phyloP scores from a whole-genome alignment of 2,888 invertebrate species.

The Polymixis lichenea region DNA sequence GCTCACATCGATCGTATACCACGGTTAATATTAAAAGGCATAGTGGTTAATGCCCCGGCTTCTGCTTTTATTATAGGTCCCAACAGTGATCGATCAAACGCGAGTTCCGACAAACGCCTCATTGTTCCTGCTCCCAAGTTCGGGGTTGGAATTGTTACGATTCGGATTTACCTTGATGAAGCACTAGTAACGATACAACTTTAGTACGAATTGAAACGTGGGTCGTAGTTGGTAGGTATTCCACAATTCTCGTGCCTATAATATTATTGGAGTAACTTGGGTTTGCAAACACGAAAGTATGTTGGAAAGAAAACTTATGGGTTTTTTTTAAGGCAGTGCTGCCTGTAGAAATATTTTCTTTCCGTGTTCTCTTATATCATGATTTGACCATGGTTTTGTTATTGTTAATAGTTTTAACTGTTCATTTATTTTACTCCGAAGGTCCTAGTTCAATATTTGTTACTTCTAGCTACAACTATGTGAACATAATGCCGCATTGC shows the following conservation, averaged over 20 bases:
- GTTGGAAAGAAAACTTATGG: too few relatives aligned
- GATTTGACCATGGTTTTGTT: too few relatives aligned
- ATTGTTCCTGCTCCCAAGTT: slow-evolving; percentile 74
- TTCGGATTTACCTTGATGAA: slow-evolving; percentile 76
- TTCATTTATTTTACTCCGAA: too few relatives aligned
- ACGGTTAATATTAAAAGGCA: slow-evolving; percentile 80
- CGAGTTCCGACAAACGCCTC: slow-evolving; percentile 69
- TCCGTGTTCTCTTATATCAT: neutral
- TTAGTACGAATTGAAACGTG: slow-evolving; percentile 47
- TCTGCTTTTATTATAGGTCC: slow-evolving; percentile 71
- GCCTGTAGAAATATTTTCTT: neutral
- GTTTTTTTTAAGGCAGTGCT: too few relatives aligned
- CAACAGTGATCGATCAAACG: slow-evolving; percentile 76
- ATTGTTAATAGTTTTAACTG: too few relatives aligned
- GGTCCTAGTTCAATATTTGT: too few relatives aligned
- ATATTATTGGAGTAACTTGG: slow-evolving; percentile 30
- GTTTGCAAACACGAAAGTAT: slow-evolving; percentile 27
- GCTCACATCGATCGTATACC: slow-evolving; percentile 77
- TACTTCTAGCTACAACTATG: too few relatives aligned
- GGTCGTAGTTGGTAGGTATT: slow-evolving; percentile 25
- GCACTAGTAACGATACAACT: slow-evolving; percentile 76
- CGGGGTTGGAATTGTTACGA: slow-evolving; percentile 68
- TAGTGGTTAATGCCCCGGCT: slow-evolving; percentile 68
- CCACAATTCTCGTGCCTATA: neutral
- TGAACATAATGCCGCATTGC: too few relatives aligned